Base-by-base conservation (phyloP, 2,888 invertebrate genomes). In the Cheiracanthium punctorium region DNA sequence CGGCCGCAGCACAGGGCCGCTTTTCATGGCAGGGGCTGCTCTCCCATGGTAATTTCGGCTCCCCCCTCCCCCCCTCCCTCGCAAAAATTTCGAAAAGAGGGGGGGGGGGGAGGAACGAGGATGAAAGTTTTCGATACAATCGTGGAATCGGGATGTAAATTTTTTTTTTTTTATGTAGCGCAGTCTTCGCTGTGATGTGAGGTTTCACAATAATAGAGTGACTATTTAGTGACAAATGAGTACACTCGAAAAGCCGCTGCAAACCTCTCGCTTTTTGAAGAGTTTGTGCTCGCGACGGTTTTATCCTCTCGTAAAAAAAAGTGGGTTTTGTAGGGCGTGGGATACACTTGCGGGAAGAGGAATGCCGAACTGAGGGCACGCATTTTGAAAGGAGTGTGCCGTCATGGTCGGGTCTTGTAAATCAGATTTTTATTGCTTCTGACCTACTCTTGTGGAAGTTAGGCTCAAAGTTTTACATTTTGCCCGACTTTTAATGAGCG, bases 81-180 rank as follows among this genome's bases (percentile, higher is more conserved):
- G 1, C 58, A 1, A 30, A 30, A 30, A 30, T 24, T 65, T n/a
- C 17, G n/a, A n/a, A n/a, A n/a, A n/a, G n/a, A n/a, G 28, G 28
- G 48, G 5, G 12, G 37, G 30, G 52, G 30, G 58, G 37, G 69
- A n/a, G 20, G 41, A 52, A 30, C 14, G 41, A 67, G 77, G 73
- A 77, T 73, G 84, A 82, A 79, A 79, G 79, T 79, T 84, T 84
- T 79, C 69, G 84, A 84, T 84, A 84, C 84, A 84, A 84, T 84
- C 41, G 82, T 82, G 37, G 64, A 52, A n/a, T 41, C 2, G 17
- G 41, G n/a, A 74, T 14, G 37, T 69, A 52, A 10, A 37, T 4
- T 37, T 37, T 10, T 37, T 37, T 74, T 76, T 77, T 33, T 58
- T 12, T 69, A 12, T 77, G 28, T 58, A 4, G 37, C 17, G 33